A percentile compares a stretch with the other conserved stretches of the same genome.
Conservation (phyloP, 2,797 vertebrate genomes). For the Sebastiscus tertius region DNA sequence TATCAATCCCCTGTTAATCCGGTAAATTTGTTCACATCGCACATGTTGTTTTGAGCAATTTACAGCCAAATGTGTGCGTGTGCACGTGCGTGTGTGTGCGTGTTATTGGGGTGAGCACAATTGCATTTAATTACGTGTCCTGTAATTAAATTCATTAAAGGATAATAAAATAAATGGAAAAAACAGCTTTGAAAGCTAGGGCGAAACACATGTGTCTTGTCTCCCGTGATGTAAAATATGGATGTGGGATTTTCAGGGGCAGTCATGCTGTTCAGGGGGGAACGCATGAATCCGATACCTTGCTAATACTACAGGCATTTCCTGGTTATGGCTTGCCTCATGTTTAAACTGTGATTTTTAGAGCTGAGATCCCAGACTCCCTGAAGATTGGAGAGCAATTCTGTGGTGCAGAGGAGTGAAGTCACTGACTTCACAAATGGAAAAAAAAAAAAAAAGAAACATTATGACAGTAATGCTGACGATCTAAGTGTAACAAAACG, state of each 20-base stretch:
- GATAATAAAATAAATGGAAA: slow-evolving; percentile 98
- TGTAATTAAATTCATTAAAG: slow-evolving; percentile 99
- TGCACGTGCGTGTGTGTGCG: not conserved
- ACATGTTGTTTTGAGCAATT: slow-evolving; percentile 95
- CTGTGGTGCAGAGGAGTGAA: slow-evolving; percentile 66
- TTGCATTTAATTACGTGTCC: slow-evolving; percentile 99
- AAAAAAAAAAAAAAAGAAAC: slow-evolving; percentile 50
- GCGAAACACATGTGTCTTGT: slow-evolving; percentile 95
- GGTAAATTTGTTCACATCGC: slow-evolving; percentile 94
- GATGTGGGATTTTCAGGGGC: slow-evolving; percentile 89
- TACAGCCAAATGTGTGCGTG: slow-evolving; percentile 86
- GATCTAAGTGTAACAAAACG: slow-evolving; percentile 59
- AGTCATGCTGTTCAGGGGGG: slow-evolving; percentile 74
- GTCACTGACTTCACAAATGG: slow-evolving; percentile 61
- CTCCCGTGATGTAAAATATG: slow-evolving; percentile 92
- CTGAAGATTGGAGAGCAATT: slow-evolving; percentile 70
- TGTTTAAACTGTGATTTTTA: slow-evolving; percentile 78
- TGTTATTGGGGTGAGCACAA: slow-evolving; percentile 87
- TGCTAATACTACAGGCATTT: slow-evolving; percentile 90
- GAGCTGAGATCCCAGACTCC: slow-evolving; percentile 70
- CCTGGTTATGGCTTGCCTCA: slow-evolving; percentile 76
- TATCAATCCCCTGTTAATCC: slow-evolving; percentile 99
- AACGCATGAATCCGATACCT: slow-evolving; percentile 76
- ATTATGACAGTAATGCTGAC: slow-evolving; percentile 66
- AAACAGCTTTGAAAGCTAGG: slow-evolving; percentile 94